These are phyloP conservation scores for Siderastrea siderea DNA, from an alignment of 92 coral and sea anemone species.

Conservation along the genomic window DNA sequence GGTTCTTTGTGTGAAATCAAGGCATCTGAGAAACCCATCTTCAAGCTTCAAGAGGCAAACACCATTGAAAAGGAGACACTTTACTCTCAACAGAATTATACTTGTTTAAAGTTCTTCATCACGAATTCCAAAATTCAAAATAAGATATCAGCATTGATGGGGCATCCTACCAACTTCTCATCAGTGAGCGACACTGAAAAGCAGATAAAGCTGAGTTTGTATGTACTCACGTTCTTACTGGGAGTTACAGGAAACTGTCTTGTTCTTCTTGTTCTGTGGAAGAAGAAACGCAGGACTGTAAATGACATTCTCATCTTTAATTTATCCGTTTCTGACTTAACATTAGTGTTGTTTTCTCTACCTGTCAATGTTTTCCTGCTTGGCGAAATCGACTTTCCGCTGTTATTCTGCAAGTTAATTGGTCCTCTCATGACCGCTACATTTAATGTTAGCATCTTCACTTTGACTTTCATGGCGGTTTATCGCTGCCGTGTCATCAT, in stretches of 20 bases:
- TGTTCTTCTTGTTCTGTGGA: constrained; percentile 53
- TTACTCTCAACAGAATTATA: no score
- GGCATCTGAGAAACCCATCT: no score
- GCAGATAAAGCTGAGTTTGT: constrained; percentile 45
- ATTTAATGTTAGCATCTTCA: constrained; percentile 69
- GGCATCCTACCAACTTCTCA: constrained; percentile 66
- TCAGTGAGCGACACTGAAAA: constrained; percentile 44
- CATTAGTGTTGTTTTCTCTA: constrained; percentile 52
- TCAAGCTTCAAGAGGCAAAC: no score
- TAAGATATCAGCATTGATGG: constrained; percentile 10
- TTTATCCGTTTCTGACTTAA: constrained; percentile 62
- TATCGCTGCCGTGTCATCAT: constrained; percentile 69
- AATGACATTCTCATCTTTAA: constrained; percentile 64
- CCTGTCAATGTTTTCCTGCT: constrained; percentile 54
- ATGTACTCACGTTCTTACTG: constrained; percentile 38
- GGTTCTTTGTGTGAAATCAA: no score
- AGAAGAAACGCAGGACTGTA: constrained; percentile 43
- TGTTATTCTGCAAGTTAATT: constrained; percentile 52
- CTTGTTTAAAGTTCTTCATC: no score
- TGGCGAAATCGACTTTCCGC: constrained; percentile 56
- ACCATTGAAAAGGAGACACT: background rate
- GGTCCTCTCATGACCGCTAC: constrained; percentile 58
- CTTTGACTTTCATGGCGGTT: constrained; percentile 69
- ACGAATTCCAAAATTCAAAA: no score
- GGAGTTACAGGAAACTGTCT: constrained; percentile 58